A percentile compares a stretch with the other conserved stretches of the same genome.
phyloP scores from a whole-genome alignment of 2,113 vertebrate species.

The Sorex fumeus region DNA sequence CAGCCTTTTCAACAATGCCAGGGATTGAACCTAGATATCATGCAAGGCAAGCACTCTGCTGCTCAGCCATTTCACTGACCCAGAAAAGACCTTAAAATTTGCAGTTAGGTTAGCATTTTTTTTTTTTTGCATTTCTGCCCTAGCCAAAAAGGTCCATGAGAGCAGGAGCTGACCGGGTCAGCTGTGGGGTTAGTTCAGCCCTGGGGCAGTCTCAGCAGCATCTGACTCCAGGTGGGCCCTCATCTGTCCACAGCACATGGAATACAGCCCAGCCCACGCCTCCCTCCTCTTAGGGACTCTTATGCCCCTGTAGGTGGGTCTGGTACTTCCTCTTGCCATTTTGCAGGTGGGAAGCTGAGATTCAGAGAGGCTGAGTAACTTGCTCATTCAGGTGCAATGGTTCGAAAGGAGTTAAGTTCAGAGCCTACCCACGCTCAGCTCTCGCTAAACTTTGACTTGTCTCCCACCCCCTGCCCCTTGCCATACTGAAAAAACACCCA shows the following conservation, averaged over 20 bases:
- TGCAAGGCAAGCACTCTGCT: too few species aligned
- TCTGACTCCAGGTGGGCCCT: accelerated
- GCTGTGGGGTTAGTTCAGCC: background rate
- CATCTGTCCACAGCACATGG: accelerated
- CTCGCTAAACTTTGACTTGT: accelerated
- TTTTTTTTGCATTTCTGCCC: background rate
- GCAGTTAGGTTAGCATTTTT: background rate
- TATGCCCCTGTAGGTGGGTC: accelerated
- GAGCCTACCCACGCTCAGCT: background rate
- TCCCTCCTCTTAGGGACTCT: accelerated
- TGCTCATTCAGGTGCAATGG: background rate
- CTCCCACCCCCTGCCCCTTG: background rate
- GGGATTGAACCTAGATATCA: too few species aligned
- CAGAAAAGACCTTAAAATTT: background rate
- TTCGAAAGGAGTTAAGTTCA: background rate
- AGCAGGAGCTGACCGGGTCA: accelerated
- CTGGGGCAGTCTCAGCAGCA: background rate
- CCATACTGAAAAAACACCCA: background rate
- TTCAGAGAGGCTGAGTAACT: background rate
- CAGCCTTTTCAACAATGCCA: too few species aligned
- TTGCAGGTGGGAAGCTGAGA: background rate
- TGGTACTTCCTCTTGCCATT: accelerated
- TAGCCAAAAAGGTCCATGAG: background rate
- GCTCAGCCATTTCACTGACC: too few species aligned
- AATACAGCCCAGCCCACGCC: too few species aligned